Evolutionary conservation across 2,113 vertebrate species (phyloP), one percentile per base, ranked within the genome.

Genomic region (Pomatorhinus ruficollis): DNA sequence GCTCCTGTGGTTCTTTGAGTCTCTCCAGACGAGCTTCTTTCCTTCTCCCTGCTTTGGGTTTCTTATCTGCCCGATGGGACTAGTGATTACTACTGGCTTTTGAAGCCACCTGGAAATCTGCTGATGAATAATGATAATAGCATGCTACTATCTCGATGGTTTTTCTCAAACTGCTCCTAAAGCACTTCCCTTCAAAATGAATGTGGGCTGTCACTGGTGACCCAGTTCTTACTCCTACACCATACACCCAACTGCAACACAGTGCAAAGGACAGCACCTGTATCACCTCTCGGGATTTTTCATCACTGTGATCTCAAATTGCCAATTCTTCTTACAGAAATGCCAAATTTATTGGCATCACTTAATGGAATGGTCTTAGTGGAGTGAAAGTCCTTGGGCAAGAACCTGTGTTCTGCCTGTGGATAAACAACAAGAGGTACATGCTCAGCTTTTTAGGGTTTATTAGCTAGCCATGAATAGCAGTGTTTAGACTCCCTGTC

Each of bases 31-130:
- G 0, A 70, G 22, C 12, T 61, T 31, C 59, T 66, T 95, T 39
- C 72, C 60, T 71, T 68, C 37, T 91, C 68, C 47, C 39, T 83
- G 45, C 30, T 60, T 75, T 40, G 66, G 56, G 13, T 87, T 92
- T 87, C 72, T 89, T 92, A 92, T 68, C 94, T 95, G 54, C 40
- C n/a, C 3, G 13, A 78, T 75, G 53, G 24, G 24, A 68, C 84
- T 63, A 53, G 53, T 52, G 42, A 86, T 92, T 90, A 88, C 28
- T 23, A 10, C 59, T 6, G 20, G 42, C 68, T 70, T 95, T 89
- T 91, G 64, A 96, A 95, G 91, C 53, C 80, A 94, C 80, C 60
- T 89, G 64, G 65, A 82, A 94, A 93, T 71, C 61, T 83, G 21
- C 83, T 76, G 57, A 60, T 87, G 60, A 92, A 79, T 56, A 79